Evolutionary conservation across 2,797 vertebrate genomes (phyloP).

Genomic region (Pantherophis vulpinus): DNA sequence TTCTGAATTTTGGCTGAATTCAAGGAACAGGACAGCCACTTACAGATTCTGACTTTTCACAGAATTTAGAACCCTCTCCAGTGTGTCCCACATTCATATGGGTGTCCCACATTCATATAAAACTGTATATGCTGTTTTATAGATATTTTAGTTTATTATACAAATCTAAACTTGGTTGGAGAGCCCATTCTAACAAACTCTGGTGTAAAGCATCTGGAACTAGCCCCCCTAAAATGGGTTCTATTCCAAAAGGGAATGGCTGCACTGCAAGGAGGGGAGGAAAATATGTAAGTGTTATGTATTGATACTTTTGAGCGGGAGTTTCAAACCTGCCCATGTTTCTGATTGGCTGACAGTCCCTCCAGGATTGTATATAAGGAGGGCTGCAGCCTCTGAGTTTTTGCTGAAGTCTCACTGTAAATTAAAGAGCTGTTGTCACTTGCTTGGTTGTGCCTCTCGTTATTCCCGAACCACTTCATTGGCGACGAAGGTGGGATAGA

Average conservation of each 20-base stretch:
- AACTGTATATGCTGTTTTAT: background rate
- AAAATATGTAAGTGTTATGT: background rate
- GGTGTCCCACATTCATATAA: background rate
- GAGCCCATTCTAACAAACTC: background rate
- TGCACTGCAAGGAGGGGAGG: background rate
- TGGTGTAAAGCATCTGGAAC: background rate
- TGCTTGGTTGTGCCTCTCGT: too few species aligned
- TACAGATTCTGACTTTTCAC: background rate
- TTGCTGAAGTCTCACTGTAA: too few species aligned
- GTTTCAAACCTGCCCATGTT: too few species aligned
- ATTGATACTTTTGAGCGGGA: too few species aligned
- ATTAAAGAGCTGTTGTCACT: too few species aligned
- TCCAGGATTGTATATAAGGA: too few species aligned
- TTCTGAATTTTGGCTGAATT: background rate
- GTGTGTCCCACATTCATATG: background rate
- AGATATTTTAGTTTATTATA: background rate
- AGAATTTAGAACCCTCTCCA: background rate
- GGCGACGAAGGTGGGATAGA: too few species aligned
- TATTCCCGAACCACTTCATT: too few species aligned
- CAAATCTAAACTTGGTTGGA: background rate
- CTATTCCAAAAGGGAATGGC: background rate
- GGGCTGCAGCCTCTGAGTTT: too few species aligned
- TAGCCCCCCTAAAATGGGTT: background rate
- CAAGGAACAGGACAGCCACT: background rate
- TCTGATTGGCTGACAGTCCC: too few species aligned